Conservation (phyloP, 2,888 invertebrate genomes). For the Calameuta filiformis region DNA sequence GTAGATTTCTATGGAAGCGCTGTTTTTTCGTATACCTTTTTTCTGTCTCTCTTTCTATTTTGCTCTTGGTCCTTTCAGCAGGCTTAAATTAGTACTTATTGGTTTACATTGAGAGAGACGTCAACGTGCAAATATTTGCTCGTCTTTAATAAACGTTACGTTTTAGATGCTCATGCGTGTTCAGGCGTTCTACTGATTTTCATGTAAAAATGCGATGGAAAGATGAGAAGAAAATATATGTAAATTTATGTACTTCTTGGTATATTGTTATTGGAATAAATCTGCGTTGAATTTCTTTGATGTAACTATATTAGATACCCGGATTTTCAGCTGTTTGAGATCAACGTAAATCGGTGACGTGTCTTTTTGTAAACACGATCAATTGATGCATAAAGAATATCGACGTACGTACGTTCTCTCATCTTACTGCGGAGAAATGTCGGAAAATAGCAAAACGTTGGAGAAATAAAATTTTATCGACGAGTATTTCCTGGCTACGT, state of each 20-base stretch:
- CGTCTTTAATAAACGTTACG: background rate
- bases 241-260: background rate
- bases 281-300: too few relatives aligned
- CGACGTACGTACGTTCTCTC: background rate
- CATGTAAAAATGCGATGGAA: background rate
- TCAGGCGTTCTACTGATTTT: background rate
- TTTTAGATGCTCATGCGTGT: background rate
- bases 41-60: background rate
- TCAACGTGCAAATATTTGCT: background rate
- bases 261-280: background rate
- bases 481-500: background rate
- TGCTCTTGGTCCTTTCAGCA: background rate
- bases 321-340: background rate
- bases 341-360: background rate
- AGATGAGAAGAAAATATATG: background rate
- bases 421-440: background rate
- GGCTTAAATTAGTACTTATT: background rate
- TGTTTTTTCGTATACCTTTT: background rate
- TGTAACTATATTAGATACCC: too few relatives aligned
- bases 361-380: background rate
- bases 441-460: background rate
- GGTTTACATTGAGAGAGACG: background rate
- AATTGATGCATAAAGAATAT: background rate
- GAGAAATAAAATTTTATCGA: background rate
- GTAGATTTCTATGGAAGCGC: background rate